Percentiles rank a stretch among this genome's conserved stretches.
Conservation (phyloP, 1,140 invertebrate species). For the Anoplophora glabripennis region DNA sequence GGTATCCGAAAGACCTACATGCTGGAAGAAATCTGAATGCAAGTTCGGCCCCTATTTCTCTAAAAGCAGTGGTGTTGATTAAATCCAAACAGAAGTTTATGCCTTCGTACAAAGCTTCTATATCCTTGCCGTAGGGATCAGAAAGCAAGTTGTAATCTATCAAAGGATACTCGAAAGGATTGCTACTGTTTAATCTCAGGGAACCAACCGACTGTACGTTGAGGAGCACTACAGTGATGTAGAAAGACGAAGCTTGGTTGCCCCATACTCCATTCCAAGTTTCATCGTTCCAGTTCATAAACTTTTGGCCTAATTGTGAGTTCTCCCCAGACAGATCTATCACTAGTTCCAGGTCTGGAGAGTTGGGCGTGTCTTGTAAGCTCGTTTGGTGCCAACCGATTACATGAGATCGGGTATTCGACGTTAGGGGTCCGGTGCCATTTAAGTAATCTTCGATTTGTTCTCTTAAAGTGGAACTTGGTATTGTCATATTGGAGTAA, state of each 20-base stretch:
- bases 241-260: slow-evolving; percentile 54
- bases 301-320: slow-evolving; percentile 12
- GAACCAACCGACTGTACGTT: slow-evolving; percentile 78
- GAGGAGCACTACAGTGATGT: slow-evolving; percentile 36
- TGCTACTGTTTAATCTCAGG: slow-evolving; percentile 62
- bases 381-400: slow-evolving; percentile 22
- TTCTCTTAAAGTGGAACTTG: slow-evolving; percentile 13
- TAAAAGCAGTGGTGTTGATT: neutral
- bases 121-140: slow-evolving; percentile 62
- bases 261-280: slow-evolving; percentile 11
- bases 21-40: neutral
- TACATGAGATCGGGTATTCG: slow-evolving; percentile 19
- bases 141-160: slow-evolving; percentile 79
- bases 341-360: slow-evolving; percentile 27
- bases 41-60: neutral
- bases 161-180: slow-evolving; percentile 72
- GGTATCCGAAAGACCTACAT: neutral
- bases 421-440: slow-evolving; percentile 24
- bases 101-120: slow-evolving; percentile 58
- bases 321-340: slow-evolving; percentile 3
- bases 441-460: slow-evolving; percentile 24
- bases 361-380: slow-evolving; percentile 15
- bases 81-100: slow-evolving; percentile 47
- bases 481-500: slow-evolving; percentile 7
- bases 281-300: slow-evolving; percentile 4